These are phyloP conservation scores for Nipponia nippon DNA, from an alignment of 2,113 vertebrate species.

Conservation along the genomic window DNA sequence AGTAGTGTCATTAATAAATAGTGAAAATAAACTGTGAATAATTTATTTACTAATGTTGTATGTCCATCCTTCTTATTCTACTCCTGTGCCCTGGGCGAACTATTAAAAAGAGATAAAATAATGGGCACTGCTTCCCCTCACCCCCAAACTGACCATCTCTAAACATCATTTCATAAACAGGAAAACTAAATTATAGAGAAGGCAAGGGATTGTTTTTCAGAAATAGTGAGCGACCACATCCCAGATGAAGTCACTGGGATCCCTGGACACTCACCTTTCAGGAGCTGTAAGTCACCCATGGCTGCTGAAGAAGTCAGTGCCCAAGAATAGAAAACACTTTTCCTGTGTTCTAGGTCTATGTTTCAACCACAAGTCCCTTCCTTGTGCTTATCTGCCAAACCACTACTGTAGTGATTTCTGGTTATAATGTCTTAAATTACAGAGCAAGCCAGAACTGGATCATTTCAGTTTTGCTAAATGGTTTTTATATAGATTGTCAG, in stretches of 20 bases:
- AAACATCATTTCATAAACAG: not conserved
- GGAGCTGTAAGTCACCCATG: not conserved
- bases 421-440: constrained; percentile 49
- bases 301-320: not conserved
- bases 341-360: not conserved
- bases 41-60: not conserved
- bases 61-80: not conserved
- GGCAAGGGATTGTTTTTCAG: not conserved
- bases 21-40: not conserved
- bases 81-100: accelerated
- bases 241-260: not conserved
- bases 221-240: not conserved
- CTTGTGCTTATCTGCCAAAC: constrained; percentile 28
- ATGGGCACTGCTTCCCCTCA: not conserved
- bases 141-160: not conserved
- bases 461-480: constrained; percentile 40
- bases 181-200: not conserved
- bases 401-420: constrained; percentile 13
- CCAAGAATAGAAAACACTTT: constrained; percentile 48
- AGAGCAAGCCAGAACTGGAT: not conserved
- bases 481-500: constrained; percentile 51
- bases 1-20: not conserved
- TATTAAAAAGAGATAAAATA: not conserved
- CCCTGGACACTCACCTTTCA: not conserved
- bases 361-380: constrained; percentile 4